These are phyloP conservation scores for Ichneumoninae sp. DNA, from an alignment of 2,888 invertebrate species.

Conservation along the genomic window DNA sequence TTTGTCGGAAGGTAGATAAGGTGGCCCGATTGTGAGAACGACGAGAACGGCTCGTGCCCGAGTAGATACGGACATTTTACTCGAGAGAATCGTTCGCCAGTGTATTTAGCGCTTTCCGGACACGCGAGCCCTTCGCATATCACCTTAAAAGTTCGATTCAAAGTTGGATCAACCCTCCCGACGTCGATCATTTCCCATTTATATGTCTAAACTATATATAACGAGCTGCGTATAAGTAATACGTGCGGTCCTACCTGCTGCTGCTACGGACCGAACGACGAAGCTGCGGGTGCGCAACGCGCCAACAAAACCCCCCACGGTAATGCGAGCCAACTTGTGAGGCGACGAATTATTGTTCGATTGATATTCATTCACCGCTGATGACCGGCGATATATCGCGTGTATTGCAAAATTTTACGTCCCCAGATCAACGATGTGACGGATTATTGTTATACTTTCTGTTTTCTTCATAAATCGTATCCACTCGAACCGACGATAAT, in stretches of 20 bases:
- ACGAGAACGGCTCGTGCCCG: background rate
- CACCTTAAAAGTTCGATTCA: background rate
- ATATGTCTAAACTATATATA: background rate
- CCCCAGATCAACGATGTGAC: background rate
- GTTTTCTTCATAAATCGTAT: background rate
- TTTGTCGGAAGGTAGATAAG: background rate
- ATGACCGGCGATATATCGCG: background rate
- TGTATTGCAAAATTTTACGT: background rate
- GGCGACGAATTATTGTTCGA: background rate
- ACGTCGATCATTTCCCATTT: background rate
- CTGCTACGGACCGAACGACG: constrained; percentile 37
- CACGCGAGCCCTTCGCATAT: background rate
- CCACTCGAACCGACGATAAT: background rate
- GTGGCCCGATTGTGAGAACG: background rate
- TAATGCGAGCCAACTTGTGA: constrained; percentile 10
- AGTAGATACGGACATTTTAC: constrained; percentile 3
- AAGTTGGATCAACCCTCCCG: background rate
- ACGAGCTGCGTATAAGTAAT: background rate
- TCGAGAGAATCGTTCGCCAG: background rate
- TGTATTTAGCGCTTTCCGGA: background rate
- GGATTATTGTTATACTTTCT: background rate
- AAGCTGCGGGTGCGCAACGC: constrained; percentile 41
- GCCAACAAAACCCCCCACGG: constrained; percentile 19
- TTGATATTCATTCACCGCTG: constrained; percentile 1
- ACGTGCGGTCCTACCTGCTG: constrained; percentile 37